A percentile compares a stretch with the other conserved stretches of the same genome.
Conservation (phyloP, 2,888 invertebrate genomes). For the Drosophila prolongata region DNA sequence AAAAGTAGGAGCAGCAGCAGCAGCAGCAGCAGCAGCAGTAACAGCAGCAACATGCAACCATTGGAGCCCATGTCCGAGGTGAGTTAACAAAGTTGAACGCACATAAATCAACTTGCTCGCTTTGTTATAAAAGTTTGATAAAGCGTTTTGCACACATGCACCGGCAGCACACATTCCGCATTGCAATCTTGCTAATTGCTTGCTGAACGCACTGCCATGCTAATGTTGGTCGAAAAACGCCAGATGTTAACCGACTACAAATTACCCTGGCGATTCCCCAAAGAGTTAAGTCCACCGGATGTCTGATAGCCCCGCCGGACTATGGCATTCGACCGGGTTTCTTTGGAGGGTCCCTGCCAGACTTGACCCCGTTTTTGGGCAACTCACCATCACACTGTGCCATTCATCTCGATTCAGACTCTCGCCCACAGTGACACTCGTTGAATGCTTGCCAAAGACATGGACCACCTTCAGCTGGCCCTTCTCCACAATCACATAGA, state of each 20-base stretch:
- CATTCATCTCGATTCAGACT: conserved; percentile 95
- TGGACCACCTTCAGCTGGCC: conserved; percentile 96
- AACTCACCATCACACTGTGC: conserved; percentile 92
- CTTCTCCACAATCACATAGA: conserved; percentile 96
- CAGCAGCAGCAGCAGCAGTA: conserved; percentile 4
- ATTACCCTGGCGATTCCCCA: conserved; percentile 20
- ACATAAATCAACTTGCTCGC: conserved; percentile 73
- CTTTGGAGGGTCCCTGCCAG: conserved; percentile 8
- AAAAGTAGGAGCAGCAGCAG: conserved; percentile 12
- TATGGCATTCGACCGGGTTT: conserved; percentile 1
- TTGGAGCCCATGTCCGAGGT: conserved; percentile 50
- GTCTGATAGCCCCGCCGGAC: conserved; percentile 10
- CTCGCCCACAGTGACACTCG: conserved; percentile 92
- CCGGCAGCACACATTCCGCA: conserved; percentile 49
- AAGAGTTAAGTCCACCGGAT: neutral
- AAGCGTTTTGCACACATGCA: conserved; percentile 68
- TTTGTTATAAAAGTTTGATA: conserved; percentile 78
- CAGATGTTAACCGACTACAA: conserved; percentile 18
- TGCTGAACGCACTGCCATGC: conserved; percentile 63
- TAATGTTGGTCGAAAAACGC: conserved; percentile 48
- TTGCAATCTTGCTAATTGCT: conserved; percentile 79
- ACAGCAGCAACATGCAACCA: conserved; percentile 23
- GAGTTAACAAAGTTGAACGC: conserved; percentile 74
- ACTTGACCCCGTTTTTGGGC: conserved; percentile 36
- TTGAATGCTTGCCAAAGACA: conserved; percentile 94